These are phyloP conservation scores for Musca vetustissima DNA, from an alignment of 1,140 invertebrate species.

Conservation along the genomic window DNA sequence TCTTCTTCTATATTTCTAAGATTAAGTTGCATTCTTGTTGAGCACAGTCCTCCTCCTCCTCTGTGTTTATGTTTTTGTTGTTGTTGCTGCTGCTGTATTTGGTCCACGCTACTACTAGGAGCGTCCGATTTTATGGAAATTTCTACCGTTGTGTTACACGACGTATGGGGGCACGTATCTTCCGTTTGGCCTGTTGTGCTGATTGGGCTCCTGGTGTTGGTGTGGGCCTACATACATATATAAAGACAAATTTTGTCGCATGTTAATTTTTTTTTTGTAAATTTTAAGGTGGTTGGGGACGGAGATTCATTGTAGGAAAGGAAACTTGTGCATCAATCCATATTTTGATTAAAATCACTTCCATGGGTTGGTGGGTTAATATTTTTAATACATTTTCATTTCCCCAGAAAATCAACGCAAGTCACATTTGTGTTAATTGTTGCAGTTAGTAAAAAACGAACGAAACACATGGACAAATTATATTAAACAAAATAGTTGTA, in stretches of 20 bases:
- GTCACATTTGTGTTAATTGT: neutral
- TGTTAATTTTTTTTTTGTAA: neutral
- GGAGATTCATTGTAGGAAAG: neutral
- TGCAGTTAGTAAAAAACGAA: neutral
- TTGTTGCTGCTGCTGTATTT: constrained; percentile 20
- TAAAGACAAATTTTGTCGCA: neutral
- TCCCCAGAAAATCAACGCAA: neutral
- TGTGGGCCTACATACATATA: constrained; percentile 14
- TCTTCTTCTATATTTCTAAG: constrained; percentile 2
- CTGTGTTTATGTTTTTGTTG: neutral
- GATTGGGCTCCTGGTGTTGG: constrained; percentile 22
- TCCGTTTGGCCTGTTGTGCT: constrained; percentile 11
- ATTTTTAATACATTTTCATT: neutral
- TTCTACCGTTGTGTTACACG: constrained; percentile 29
- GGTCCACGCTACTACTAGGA: constrained; percentile 25
- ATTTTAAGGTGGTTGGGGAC: too few relatives aligned
- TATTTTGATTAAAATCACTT: too few relatives aligned
- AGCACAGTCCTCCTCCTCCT: neutral
- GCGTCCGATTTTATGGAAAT: constrained; percentile 21
- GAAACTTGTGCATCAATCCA: neutral
- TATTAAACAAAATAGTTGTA: too few relatives aligned
- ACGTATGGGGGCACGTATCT: constrained; percentile 20
- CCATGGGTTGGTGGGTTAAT: too few relatives aligned
- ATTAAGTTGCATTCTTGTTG: neutral
- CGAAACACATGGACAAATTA: too few relatives aligned